Base-by-base conservation (phyloP, 2,888 invertebrate species). In the Synanthedon tipuliformis region DNA sequence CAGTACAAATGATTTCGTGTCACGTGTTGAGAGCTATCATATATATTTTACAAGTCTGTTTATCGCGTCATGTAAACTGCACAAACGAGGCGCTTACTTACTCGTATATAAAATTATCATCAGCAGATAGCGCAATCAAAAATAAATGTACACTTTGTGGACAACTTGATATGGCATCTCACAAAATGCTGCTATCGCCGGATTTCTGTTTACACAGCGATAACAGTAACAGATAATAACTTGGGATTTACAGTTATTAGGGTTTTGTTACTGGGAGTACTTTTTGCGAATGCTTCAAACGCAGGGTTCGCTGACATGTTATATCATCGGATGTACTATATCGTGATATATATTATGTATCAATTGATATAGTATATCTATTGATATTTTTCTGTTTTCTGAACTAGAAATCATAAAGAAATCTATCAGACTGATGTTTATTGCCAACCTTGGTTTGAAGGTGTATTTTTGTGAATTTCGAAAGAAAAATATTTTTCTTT, bases 81-180 rank as follows among this genome's bases (percentile, higher is more conserved):
- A 45, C 12, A 45, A 13, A 45, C 15, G 45, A 45, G 45, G 12
- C 45, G 15, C 15, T 15, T 45, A 45, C 45, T 13, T 15, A 45
- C 45, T 15, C n/a, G 12, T 49, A 49, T 49, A 49, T 11, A 49
- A 55, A 58, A 59, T 66, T 71, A 75, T 73, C 70, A 61, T 60
- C 55, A 57, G 57, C 56, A 69, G 76, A 79, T 78, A 81, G 62
- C 63, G 62, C 71, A 79, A 78, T 78, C 77, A 74, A 59, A 76
- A 78, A 76, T 69, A 74, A 78, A 76, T 49, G 45, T 73, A 79
- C 65, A 72, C 73, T 73, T 61, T 70, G 68, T 66, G 62, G 60
- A 70, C 64, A 70, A 66, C 63, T 69, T 70, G 73, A 78, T 73
- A 73, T 67, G 71, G 61, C 75, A 81, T 82, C 78, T 78, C 76